These are phyloP conservation scores for Sparidentex hasta DNA, from an alignment of 2,797 vertebrate genomes.

Conservation along the genomic window DNA sequence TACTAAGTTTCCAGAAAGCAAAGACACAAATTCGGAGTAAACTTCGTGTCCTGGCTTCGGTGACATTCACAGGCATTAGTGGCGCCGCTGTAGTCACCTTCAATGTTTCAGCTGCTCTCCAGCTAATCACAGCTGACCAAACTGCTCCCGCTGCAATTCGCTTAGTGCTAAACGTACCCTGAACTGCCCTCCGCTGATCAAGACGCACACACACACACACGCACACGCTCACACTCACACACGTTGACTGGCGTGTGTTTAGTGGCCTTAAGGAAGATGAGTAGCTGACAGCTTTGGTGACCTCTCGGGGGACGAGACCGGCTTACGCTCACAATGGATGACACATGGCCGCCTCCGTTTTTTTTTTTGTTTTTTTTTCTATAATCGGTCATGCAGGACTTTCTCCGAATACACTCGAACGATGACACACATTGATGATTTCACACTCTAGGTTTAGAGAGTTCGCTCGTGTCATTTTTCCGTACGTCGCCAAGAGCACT, in stretches of 20 bases:
- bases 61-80: slow-evolving; percentile 82
- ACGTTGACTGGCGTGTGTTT: slow-evolving; percentile 63
- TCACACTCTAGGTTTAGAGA: slow-evolving; percentile 15
- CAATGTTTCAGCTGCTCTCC: slow-evolving; percentile 76
- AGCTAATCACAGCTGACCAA: slow-evolving; percentile 86
- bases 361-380: slow-evolving; percentile 15
- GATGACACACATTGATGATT: slow-evolving; percentile 18
- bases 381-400: slow-evolving; percentile 35
- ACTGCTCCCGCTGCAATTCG: slow-evolving; percentile 80
- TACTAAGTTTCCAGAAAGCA: slow-evolving; percentile 63
- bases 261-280: slow-evolving; percentile 75
- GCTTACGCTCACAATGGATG: slow-evolving; percentile 56
- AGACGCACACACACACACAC: slow-evolving; percentile 45
- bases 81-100: slow-evolving; percentile 77
- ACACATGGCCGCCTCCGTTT: slow-evolving; percentile 42
- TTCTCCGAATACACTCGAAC: slow-evolving; percentile 22
- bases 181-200: slow-evolving; percentile 55
- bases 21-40: slow-evolving; percentile 61
- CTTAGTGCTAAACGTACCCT: slow-evolving; percentile 65
- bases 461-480: slow-evolving; percentile 21
- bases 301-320: slow-evolving; percentile 68
- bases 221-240: slow-evolving; percentile 50
- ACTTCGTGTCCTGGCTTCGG: slow-evolving; percentile 70
- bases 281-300: slow-evolving; percentile 77
- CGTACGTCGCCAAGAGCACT: neutral